Evolutionary conservation across 2,888 invertebrate genomes (phyloP).

Genomic region (Eristalis tenax): DNA sequence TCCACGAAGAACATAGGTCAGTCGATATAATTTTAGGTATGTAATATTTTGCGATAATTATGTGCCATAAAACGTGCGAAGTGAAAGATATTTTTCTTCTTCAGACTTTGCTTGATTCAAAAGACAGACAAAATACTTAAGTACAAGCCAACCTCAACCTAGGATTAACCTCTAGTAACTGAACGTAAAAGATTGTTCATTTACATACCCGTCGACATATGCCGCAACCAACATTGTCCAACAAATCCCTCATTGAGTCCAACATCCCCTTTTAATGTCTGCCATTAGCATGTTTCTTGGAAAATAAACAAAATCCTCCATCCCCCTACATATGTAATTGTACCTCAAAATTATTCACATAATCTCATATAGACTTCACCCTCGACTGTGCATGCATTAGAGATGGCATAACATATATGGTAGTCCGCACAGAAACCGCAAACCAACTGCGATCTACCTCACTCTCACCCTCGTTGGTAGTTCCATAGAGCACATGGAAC

Average conservation of each 20-base stretch:
- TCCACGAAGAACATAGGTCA: too few relatives aligned
- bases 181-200: not conserved
- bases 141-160: not conserved
- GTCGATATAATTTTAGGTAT: too few relatives aligned
- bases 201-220: not conserved
- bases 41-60: too few relatives aligned
- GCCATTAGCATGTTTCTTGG: too few relatives aligned
- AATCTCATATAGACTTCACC: slow-evolving; percentile 16
- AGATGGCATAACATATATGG: slow-evolving; percentile 34
- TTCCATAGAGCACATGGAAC: not conserved
- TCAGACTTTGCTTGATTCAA: too few relatives aligned
- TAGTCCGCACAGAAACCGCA: slow-evolving; percentile 34
- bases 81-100: too few relatives aligned
- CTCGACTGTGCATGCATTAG: slow-evolving; percentile 4
- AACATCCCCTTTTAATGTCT: not conserved
- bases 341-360: not conserved
- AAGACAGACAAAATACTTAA: not conserved
- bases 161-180: not conserved
- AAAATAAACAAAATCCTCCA: not conserved
- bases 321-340: not conserved
- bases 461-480: not conserved
- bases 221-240: not conserved
- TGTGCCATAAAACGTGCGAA: too few relatives aligned
- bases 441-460: slow-evolving; percentile 31
- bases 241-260: not conserved